phyloP scores from a whole-genome alignment of 2,797 vertebrate genomes.

The Pogonophryne albipinna region DNA sequence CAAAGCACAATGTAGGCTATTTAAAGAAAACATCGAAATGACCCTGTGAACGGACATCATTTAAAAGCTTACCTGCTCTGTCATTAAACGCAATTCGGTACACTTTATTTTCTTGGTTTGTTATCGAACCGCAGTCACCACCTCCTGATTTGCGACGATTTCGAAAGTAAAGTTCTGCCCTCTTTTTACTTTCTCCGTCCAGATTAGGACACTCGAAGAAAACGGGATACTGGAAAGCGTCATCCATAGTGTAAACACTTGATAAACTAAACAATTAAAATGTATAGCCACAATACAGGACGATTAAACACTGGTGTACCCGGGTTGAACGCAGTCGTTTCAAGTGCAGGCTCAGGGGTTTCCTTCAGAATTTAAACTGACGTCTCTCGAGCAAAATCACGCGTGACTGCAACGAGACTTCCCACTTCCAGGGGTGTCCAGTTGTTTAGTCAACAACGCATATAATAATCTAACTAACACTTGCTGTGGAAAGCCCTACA shows the following conservation, averaged over 20 bases:
- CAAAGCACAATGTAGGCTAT: too few species aligned
- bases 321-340: not conserved
- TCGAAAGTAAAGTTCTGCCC: conserved; percentile 51
- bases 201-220: conserved; percentile 56
- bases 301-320: not conserved
- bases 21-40: not conserved
- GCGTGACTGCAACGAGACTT: too few species aligned
- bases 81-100: conserved; percentile 63
- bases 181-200: conserved; percentile 35
- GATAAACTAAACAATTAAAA: not conserved
- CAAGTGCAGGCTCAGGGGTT: too few species aligned
- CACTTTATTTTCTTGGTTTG: not conserved
- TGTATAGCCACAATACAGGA: rapidly evolving
- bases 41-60: too few species aligned
- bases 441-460: too few species aligned
- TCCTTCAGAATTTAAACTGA: too few species aligned
- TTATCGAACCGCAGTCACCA: conserved; percentile 63
- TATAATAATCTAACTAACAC: too few species aligned
- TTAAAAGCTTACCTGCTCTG: conserved; percentile 51
- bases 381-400: too few species aligned
- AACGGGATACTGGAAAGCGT: conserved; percentile 14
- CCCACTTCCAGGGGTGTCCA: too few species aligned
- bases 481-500: too few species aligned
- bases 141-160: conserved; percentile 69
- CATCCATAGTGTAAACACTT: conserved; percentile 36